These are phyloP conservation scores for Equus quagga DNA, from an alignment of 2,113 vertebrate genomes.

Conservation along the genomic window DNA sequence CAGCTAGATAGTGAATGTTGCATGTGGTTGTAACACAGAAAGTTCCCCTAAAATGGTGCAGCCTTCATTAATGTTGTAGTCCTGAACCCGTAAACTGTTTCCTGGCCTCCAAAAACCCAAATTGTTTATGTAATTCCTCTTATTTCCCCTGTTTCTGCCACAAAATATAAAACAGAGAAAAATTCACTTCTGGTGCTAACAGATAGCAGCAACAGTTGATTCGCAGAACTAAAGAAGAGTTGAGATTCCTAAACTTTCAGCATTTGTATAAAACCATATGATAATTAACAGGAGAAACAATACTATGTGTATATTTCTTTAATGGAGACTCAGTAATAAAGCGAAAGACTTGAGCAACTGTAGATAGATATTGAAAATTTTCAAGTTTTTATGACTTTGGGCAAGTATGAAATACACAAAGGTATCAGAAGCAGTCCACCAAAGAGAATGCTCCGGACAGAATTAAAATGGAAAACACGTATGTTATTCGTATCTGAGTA, in stretches of 20 bases:
- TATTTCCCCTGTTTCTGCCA: neutral
- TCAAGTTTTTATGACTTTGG: neutral
- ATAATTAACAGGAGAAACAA: neutral
- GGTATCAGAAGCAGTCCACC: neutral
- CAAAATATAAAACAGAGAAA: neutral
- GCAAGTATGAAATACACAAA: neutral
- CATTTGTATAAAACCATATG: neutral
- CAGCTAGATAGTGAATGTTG: neutral
- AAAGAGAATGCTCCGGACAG: neutral
- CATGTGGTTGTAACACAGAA: neutral
- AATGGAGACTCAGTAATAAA: neutral
- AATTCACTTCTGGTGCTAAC: neutral
- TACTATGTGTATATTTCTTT: neutral
- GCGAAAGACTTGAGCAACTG: neutral
- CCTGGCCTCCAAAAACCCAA: neutral
- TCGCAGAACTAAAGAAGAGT: neutral
- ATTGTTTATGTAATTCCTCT: neutral
- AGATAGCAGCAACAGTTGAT: neutral
- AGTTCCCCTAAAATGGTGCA: neutral
- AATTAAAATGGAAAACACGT: neutral
- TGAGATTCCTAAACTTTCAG: neutral
- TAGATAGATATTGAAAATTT: neutral
- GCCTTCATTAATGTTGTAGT: neutral
- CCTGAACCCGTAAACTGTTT: neutral
- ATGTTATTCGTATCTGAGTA: neutral